Conservation (phyloP, 2,888 invertebrate species). For the Altica lythri region DNA sequence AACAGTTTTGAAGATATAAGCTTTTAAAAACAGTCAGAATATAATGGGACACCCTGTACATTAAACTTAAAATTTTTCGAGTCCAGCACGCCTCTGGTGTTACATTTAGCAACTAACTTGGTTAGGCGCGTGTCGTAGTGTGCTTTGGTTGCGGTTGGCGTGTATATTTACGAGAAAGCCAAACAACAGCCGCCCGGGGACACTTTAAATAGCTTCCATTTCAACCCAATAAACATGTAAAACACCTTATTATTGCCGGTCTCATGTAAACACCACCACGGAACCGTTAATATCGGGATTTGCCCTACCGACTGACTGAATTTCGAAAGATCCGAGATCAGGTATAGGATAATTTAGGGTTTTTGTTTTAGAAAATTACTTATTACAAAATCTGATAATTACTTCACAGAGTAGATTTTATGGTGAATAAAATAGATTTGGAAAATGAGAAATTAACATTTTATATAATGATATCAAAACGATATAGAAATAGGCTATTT, state of each 20-base stretch:
- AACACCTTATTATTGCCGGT: conserved; percentile 57
- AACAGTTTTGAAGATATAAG: no score
- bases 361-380: no score
- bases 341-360: conserved; percentile 16
- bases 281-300: conserved; percentile 25
- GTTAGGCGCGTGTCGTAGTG: conserved; percentile 48
- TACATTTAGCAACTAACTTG: conserved; percentile 43
- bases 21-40: no score
- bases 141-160: conserved; percentile 7
- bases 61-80: background rate
- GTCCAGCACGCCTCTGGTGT: conserved; percentile 28
- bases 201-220: conserved; percentile 59
- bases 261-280: conserved; percentile 42
- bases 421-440: no score
- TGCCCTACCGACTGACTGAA: conserved; percentile 3
- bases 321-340: conserved; percentile 9
- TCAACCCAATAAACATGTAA: conserved; percentile 60
- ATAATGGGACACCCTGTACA: no score
- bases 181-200: conserved; percentile 51
- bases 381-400: no score
- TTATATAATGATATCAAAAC: no score
- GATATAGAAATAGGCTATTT: no score
- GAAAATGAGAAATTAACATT: no score
- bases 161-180: conserved; percentile 35
- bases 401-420: no score